Evolutionary conservation across 2,797 vertebrate species (phyloP), one percentile per base, ranked within the genome.

Genomic region (Pachyuromys duprasi): DNA sequence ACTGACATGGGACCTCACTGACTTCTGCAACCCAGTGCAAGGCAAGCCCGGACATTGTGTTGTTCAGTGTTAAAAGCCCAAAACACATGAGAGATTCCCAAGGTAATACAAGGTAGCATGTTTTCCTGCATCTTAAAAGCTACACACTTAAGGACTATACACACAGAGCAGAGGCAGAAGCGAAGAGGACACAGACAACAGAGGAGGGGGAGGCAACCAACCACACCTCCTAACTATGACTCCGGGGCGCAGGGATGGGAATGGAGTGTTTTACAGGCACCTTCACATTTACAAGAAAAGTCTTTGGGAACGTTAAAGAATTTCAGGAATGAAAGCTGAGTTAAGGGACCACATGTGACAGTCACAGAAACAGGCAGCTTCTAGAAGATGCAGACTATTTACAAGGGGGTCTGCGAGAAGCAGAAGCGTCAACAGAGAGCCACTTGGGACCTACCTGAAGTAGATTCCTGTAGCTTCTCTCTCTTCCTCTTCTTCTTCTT

Each of bases 401-500:
- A 63, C 94, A 93, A 86, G 89, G 87, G 31, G 4, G 36, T 3
- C 28, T 81, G 36, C 94, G 45, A 26, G 63, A 94, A 95, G 76
- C 65, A 39, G 28, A 45, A 63, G 62, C 4, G 28, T 3, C 57
- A 70, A 53, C 1, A 20, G 15, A n/a, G 91, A 67, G 75, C 79
- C 60, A 4, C 33, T 6, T 0, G 60, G 45, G 18, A 93, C 98
- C 98, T 98, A 99, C 99, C 99, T 99, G 99, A 98, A 95, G 99
- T 98, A 76, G 99, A 98, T 98, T 99, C 99, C 98, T 99, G 99
- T 96, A 99, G 99, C 97, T 99, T 99, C 98, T 99, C 99, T 99
- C 99, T 99, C 99, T 99, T 99, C 99, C 99, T 99, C 98, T 99
- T 99, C 99, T 99, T 99, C 98, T 99, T 99, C 99, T 99, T 99